A percentile compares a stretch with the other conserved stretches of the same genome.
Evolutionary conservation across 2,888 invertebrate species (phyloP).

Genomic region (Aquatica leii): DNA sequence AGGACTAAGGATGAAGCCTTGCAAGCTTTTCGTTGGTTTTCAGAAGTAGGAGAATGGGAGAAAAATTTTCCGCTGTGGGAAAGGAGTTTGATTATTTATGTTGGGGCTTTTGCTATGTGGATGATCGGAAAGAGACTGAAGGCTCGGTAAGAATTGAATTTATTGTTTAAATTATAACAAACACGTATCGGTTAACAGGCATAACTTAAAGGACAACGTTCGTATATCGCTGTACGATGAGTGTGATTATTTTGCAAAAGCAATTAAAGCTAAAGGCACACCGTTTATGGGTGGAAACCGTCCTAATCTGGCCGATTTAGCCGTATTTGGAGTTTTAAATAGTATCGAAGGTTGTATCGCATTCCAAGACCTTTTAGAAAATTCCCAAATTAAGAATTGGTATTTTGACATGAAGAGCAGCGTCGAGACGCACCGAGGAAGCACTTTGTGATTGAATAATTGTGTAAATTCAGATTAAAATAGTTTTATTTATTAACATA

Average conservation of each 20-base stretch:
- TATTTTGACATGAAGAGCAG: slow-evolving; percentile 76
- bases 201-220: slow-evolving; percentile 87
- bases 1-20: slow-evolving; percentile 84
- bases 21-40: slow-evolving; percentile 94
- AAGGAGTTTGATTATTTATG: slow-evolving; percentile 84
- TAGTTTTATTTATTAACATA: neutral
- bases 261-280: slow-evolving; percentile 72
- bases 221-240: slow-evolving; percentile 90
- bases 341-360: slow-evolving; percentile 94
- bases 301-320: slow-evolving; percentile 92
- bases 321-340: slow-evolving; percentile 88
- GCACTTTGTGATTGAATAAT: too few species aligned
- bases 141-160: slow-evolving; percentile 67
- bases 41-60: slow-evolving; percentile 91
- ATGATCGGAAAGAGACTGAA: slow-evolving; percentile 88
- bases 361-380: slow-evolving; percentile 78
- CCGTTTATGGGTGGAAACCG: slow-evolving; percentile 85
- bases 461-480: too few species aligned
- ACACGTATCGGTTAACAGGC: too few species aligned
- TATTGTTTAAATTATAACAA: too few species aligned
- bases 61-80: slow-evolving; percentile 88
- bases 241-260: slow-evolving; percentile 80
- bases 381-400: slow-evolving; percentile 82
- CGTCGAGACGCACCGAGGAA: slow-evolving; percentile 69
- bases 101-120: slow-evolving; percentile 95